Percentiles rank a stretch among this genome's conserved stretches.
These are phyloP conservation scores for Onchidella celtica DNA, from an alignment of 2,888 invertebrate species.

Conservation along the genomic window DNA sequence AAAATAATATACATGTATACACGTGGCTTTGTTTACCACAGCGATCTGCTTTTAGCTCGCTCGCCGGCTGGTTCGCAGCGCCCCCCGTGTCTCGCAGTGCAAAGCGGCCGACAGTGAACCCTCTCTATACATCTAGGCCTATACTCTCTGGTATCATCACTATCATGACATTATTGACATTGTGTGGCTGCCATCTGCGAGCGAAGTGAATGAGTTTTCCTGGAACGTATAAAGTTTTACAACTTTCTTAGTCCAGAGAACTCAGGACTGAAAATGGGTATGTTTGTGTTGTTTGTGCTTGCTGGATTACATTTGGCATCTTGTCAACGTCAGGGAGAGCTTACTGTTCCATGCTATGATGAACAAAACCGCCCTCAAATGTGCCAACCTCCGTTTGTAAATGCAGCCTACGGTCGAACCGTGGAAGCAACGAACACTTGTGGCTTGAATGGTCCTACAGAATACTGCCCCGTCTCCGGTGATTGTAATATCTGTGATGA, in stretches of 20 bases:
- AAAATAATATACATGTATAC: too few relatives aligned
- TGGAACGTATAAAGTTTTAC: neutral
- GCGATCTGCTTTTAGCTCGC: too few relatives aligned
- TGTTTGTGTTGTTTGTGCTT: conserved; percentile 39
- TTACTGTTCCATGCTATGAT: conserved; percentile 76
- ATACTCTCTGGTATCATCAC: too few relatives aligned
- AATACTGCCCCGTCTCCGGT: conserved; percentile 96
- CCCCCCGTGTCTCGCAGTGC: too few relatives aligned
- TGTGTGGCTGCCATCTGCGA: too few relatives aligned
- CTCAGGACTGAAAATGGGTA: neutral
- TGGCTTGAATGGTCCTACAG: conserved; percentile 85
- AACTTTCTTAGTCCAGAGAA: neutral
- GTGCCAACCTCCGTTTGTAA: conserved; percentile 97
- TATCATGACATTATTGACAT: too few relatives aligned
- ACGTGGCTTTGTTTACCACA: too few relatives aligned
- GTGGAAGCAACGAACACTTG: conserved; percentile 98
- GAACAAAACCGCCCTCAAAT: conserved; percentile 83
- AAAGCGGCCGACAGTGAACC: too few relatives aligned
- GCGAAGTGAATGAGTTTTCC: neutral
- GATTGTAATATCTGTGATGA: conserved; percentile 85
- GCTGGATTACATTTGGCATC: conserved; percentile 32
- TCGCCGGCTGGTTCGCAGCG: too few relatives aligned
- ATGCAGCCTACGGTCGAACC: conserved; percentile 93
- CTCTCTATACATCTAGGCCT: too few relatives aligned
- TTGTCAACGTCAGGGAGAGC: conserved; percentile 23